phyloP scores from a whole-genome alignment of 2,113 vertebrate genomes.

The Delphinapterus leucas region DNA sequence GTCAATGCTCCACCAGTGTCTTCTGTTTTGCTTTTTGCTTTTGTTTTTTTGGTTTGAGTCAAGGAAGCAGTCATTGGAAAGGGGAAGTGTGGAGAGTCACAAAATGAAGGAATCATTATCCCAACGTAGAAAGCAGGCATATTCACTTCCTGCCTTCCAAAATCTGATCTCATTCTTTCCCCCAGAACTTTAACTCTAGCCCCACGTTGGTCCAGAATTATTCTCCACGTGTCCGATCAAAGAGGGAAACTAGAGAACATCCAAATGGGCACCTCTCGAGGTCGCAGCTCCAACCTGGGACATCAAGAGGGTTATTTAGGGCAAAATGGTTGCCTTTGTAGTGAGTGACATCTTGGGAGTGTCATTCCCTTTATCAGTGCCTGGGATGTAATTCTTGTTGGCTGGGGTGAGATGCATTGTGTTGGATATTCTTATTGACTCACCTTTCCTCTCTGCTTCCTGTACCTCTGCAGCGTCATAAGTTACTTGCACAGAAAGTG shows the following conservation, averaged over 20 bases:
- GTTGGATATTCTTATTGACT: background rate
- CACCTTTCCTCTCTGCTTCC: background rate
- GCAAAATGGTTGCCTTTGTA: background rate
- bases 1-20: fast-evolving
- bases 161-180: background rate
- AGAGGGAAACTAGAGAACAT: background rate
- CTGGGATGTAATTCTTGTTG: background rate
- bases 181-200: background rate
- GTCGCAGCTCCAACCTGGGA: background rate
- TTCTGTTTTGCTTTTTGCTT: background rate
- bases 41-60: background rate
- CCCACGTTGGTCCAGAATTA: background rate
- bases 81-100: background rate
- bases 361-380: fast-evolving
- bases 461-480: background rate
- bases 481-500: background rate
- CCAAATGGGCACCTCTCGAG: background rate
- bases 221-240: background rate
- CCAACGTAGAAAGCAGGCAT: background rate
- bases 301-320: too few relatives aligned
- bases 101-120: background rate
- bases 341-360: background rate
- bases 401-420: fast-evolving
- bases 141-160: background rate
- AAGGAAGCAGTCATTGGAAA: background rate